A percentile compares a stretch with the other conserved stretches of the same genome.
Evolutionary conservation across 1,140 invertebrate genomes (phyloP).

Genomic region (Adoxophyes honmai): DNA sequence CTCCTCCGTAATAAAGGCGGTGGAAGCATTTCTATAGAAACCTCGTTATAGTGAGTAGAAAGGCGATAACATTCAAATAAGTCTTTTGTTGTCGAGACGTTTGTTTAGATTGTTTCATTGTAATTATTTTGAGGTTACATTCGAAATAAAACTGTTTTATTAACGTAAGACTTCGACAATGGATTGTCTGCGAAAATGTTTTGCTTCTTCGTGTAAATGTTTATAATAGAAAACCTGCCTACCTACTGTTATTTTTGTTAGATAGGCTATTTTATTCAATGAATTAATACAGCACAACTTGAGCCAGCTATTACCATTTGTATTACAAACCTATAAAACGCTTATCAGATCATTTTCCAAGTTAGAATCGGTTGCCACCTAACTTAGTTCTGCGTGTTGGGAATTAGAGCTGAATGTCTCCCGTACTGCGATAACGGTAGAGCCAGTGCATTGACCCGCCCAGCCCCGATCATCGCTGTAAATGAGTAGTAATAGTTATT

Average conservation of each 20-base stretch:
- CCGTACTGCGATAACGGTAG: constrained; percentile 41
- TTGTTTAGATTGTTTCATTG: no score
- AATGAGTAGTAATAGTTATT: constrained; percentile 52
- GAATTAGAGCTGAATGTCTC: constrained; percentile 22
- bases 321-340: no score
- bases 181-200: no score
- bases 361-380: not conserved
- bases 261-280: no score
- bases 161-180: no score
- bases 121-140: no score
- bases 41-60: not conserved
- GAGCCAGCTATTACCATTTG: no score
- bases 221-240: no score
- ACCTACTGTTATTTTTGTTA: no score
- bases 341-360: not conserved
- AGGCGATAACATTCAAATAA: constrained; percentile 9
- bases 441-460: constrained; percentile 37
- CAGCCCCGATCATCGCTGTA: constrained; percentile 28
- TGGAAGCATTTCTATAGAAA: not conserved
- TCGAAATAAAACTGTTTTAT: no score
- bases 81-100: not conserved
- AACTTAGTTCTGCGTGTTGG: constrained; percentile 8
- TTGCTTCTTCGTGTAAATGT: no score
- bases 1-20: constrained; percentile 5
- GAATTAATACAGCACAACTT: no score